These are phyloP conservation scores for Oscheius sp. DNA, from an alignment of 2,888 invertebrate species.

Conservation along the genomic window DNA sequence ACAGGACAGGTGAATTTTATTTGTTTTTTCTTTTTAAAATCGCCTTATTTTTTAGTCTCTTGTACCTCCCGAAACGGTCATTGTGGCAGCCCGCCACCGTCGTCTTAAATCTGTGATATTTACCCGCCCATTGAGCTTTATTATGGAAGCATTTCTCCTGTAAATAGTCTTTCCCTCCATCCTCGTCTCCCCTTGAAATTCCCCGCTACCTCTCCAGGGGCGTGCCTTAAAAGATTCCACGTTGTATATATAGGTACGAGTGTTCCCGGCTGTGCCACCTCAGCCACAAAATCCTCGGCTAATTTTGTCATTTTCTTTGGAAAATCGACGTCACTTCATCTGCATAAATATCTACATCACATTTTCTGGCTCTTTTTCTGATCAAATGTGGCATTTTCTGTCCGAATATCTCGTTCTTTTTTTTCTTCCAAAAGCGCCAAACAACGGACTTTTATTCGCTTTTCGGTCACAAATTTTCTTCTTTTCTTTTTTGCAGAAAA, in stretches of 20 bases:
- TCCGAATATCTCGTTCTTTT: too few relatives aligned
- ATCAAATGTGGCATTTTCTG: background rate
- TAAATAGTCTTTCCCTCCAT: conserved; percentile 19
- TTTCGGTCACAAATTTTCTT: background rate
- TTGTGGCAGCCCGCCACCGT: background rate
- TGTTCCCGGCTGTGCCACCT: conserved; percentile 25
- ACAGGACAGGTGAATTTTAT: conserved; percentile 31
- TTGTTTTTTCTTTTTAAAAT: too few relatives aligned
- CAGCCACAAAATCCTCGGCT: too few relatives aligned
- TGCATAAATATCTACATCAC: background rate
- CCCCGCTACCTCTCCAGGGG: conserved; percentile 19
- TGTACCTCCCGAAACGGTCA: background rate
- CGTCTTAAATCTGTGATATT: conserved; percentile 13
- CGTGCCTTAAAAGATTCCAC: conserved; percentile 12
- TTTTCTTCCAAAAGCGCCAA: background rate
- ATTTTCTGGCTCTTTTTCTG: background rate
- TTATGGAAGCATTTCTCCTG: background rate
- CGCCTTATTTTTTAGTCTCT: background rate
- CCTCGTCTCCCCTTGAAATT: background rate
- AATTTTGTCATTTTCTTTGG: background rate
- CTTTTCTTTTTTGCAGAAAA: background rate
- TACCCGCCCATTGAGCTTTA: conserved; percentile 13
- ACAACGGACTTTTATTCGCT: background rate
- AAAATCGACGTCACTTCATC: too few relatives aligned
- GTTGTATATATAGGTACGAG: conserved; percentile 24